A percentile compares a stretch with the other conserved stretches of the same genome.
These are phyloP conservation scores for Sebastes goodei DNA, from an alignment of 2,797 vertebrate genomes.

Conservation along the genomic window DNA sequence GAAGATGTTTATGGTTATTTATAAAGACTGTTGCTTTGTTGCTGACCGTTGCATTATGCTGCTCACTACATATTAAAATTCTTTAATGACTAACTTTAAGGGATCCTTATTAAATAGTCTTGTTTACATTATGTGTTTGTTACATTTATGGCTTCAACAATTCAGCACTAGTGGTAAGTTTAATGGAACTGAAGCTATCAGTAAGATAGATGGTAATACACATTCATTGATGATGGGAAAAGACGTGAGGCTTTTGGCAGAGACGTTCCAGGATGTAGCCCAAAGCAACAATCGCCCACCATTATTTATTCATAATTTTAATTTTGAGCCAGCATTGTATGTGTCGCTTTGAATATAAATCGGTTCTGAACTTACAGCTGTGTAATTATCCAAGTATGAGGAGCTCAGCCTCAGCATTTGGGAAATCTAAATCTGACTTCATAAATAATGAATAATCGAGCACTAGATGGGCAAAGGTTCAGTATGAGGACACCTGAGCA, in stretches of 20 bases:
- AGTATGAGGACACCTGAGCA: background rate
- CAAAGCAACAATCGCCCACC: conserved; percentile 24
- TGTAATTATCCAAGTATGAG: background rate
- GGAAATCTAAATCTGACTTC: background rate
- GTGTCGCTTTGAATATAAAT: conserved; percentile 41
- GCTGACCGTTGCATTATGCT: background rate
- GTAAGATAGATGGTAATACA: background rate
- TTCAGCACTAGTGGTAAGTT: background rate
- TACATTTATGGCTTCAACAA: background rate
- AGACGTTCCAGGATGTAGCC: conserved; percentile 13
- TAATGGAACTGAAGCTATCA: background rate
- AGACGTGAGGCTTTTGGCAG: conserved; percentile 1
- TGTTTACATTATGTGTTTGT: background rate
- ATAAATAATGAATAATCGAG: background rate
- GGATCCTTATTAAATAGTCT: background rate
- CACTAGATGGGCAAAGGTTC: background rate
- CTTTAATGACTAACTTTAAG: background rate
- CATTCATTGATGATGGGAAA: conserved; percentile 16
- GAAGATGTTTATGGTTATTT: background rate
- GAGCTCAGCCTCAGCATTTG: background rate
- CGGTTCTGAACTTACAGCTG: background rate
- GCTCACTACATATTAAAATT: background rate
- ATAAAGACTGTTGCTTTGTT: background rate
- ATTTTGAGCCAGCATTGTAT: background rate
- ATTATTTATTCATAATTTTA: conserved; percentile 50